Evolutionary conservation across 2,113 vertebrate genomes (phyloP).

Genomic region (Pachycephala philippinensis): DNA sequence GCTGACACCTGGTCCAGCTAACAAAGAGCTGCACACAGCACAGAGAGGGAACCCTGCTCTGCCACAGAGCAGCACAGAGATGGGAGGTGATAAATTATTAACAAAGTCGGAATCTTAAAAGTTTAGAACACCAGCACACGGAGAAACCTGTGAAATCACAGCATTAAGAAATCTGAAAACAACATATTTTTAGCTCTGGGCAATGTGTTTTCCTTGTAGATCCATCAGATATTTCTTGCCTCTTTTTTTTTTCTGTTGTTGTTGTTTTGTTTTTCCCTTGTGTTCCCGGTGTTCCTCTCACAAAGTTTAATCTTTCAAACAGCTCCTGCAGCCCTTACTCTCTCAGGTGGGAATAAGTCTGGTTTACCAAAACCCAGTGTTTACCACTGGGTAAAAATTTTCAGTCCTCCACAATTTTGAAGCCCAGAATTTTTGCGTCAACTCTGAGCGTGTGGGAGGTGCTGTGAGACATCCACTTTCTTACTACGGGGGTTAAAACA

Average conservation of each 20-base stretch:
- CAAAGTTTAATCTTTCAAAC: conserved; percentile 27
- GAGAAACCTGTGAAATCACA: background rate
- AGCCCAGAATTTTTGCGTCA: background rate
- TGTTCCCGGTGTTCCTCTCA: background rate
- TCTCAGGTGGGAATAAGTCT: background rate
- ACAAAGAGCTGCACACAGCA: background rate
- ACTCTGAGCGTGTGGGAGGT: background rate
- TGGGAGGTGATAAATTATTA: conserved; percentile 15
- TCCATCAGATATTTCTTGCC: background rate
- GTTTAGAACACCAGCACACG: background rate
- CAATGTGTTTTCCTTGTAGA: background rate
- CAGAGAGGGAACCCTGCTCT: background rate
- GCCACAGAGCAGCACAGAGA: background rate
- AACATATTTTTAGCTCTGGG: conserved; percentile 30
- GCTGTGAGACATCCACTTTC: background rate
- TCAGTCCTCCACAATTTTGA: background rate
- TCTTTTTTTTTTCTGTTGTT: background rate
- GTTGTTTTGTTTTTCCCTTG: background rate
- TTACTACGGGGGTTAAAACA: background rate
- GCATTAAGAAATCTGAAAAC: conserved; percentile 5
- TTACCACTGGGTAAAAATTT: background rate
- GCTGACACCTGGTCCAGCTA: background rate
- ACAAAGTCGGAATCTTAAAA: background rate
- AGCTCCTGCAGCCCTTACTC: background rate
- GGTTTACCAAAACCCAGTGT: background rate